Conservation (phyloP, 1,140 invertebrate species). For the Linepithema humile region DNA sequence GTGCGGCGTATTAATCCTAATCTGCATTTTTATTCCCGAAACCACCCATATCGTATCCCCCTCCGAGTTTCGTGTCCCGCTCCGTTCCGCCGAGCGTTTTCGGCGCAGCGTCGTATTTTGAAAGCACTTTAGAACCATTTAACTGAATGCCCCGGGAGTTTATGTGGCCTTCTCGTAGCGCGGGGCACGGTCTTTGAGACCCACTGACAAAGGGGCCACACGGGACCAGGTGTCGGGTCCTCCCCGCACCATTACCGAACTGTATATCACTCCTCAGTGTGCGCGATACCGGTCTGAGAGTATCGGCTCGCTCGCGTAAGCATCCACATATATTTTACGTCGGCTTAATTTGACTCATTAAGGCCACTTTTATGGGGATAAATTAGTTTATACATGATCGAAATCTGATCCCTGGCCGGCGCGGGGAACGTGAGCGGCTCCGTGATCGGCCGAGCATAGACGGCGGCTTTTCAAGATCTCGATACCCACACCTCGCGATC, state of each 20-base stretch:
- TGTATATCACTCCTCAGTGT: slow-evolving; percentile 78
- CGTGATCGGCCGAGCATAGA: neutral
- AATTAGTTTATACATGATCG: slow-evolving; percentile 74
- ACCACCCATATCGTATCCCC: slow-evolving; percentile 62
- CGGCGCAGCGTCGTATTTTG: slow-evolving; percentile 68
- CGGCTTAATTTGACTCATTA: slow-evolving; percentile 66
- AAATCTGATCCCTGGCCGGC: slow-evolving; percentile 14
- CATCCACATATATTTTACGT: neutral
- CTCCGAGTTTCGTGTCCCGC: neutral
- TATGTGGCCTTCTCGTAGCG: slow-evolving; percentile 71
- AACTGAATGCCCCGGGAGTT: slow-evolving; percentile 71
- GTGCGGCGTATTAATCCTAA: slow-evolving; percentile 71
- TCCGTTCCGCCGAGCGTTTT: slow-evolving; percentile 43
- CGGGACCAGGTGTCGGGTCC: slow-evolving; percentile 78
- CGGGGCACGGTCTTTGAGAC: slow-evolving; percentile 62
- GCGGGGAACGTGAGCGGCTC: neutral
- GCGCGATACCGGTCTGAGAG: slow-evolving; percentile 70
- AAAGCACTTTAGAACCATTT: slow-evolving; percentile 78
- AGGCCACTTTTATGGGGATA: slow-evolving; percentile 74
- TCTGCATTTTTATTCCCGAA: slow-evolving; percentile 72
- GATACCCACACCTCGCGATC: neutral
- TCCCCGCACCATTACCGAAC: slow-evolving; percentile 78
- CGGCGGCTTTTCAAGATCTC: slow-evolving; percentile 32
- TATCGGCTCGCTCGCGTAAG: slow-evolving; percentile 56
- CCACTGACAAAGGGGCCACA: slow-evolving; percentile 68